Base-by-base conservation (phyloP, 1,140 invertebrate species). In the Anoplolepis gracilipes region DNA sequence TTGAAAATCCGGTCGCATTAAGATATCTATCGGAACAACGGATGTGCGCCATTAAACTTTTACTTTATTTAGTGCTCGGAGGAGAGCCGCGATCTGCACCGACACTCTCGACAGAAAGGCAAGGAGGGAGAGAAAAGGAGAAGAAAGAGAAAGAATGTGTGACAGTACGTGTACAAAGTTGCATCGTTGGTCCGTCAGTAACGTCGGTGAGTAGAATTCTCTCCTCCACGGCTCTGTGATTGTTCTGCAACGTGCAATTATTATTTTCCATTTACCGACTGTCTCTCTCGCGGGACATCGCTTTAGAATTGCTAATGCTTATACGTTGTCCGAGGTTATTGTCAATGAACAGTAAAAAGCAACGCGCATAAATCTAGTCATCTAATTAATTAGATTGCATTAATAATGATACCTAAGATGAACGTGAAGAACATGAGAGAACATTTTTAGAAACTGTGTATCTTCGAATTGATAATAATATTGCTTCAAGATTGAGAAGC, bases 1-100 rank as follows among this genome's bases (percentile, higher is more conserved):
- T 94, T 92, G 93, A 94, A 94, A 94, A 94, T 94, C 94, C 94
- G 93, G 94, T 94, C 94, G 94, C 93, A 94, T 94, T 94, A 94
- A 94, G 94, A 94, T 94, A 94, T 94, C 92, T 94, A 94, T 94
- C 94, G 92, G 93, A 94, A 94, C 93, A 94, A 94, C 94, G 93
- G 93, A 94, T 94, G 93, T 93, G 92, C 92, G 88, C 93, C 92
- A 94, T 94, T 94, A 94, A 94, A 94, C 92, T 94, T 94, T 93
- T 94, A 94, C 91, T 94, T 93, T 94, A 93, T 94, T 94, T 94
- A 94, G 91, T 87, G 87, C 90, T 92, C 87, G 87, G 28, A 81
- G 75, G 59, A 85, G 85, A 85, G 72, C 85, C 73, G 70, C 87
- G 79, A 22, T 39, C 49, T 42, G 64, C 53, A 25, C 59, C 46